phyloP scores from a whole-genome alignment of 2,797 vertebrate species.

The Hippoglossus hippoglossus region DNA sequence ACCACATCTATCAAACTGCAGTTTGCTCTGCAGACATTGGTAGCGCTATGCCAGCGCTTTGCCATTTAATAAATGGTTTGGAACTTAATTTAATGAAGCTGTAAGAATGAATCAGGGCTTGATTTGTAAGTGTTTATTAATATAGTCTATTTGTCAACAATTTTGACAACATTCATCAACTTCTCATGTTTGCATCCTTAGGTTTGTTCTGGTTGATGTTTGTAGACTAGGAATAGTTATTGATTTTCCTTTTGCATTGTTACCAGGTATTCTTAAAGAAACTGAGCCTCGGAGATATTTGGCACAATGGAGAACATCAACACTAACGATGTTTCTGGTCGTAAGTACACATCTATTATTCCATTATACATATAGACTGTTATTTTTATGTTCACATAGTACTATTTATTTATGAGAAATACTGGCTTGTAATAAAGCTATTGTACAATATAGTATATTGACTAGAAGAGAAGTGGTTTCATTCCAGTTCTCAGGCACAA shows the following conservation, averaged over 20 bases:
- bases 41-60: too few species aligned
- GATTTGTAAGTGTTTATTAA: too few species aligned
- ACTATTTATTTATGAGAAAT: not conserved
- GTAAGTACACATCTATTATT: slow-evolving; percentile 55
- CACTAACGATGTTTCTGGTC: not conserved
- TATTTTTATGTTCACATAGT: not conserved
- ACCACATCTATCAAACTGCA: not conserved
- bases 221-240: not conserved
- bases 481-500: too few species aligned
- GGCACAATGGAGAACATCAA: slow-evolving; percentile 59
- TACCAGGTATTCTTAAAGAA: slow-evolving; percentile 33
- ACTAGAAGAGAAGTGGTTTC: too few species aligned
- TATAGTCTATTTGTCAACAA: too few species aligned
- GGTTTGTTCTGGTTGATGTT: not conserved
- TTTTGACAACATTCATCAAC: too few species aligned
- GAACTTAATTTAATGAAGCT: too few species aligned
- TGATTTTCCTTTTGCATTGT: slow-evolving; percentile 4
- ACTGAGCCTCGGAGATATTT: slow-evolving; percentile 2
- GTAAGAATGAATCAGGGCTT: too few species aligned
- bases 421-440: not conserved
- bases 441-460: not conserved
- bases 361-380: not conserved
- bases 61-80: too few species aligned
- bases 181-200: too few species aligned
- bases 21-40: too few species aligned